Base-by-base conservation (phyloP, 2,888 invertebrate species). In the Tetheella fluctuosa region DNA sequence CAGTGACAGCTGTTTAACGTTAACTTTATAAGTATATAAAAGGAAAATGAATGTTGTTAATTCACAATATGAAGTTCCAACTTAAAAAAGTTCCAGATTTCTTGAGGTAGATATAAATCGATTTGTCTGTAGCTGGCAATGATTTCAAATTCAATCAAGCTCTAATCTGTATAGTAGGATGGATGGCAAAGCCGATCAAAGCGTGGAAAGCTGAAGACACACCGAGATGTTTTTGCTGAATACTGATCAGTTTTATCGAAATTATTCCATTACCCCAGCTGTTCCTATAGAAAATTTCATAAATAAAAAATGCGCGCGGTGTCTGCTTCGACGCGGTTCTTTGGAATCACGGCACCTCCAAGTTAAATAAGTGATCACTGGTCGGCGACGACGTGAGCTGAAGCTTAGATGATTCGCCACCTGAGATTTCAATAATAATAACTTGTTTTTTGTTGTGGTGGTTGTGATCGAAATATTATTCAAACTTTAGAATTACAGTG, bases 351-450 rank as follows among this genome's bases (percentile, higher is more conserved):
- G 83, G 83, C 83, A 83, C 80, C 84, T 82, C 79, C 76, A 84
- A 89, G 91, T 89, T 91, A 91, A 91, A 92, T 91, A 92, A 91
- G 89, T 90, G 90, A 92, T 91, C 90, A 90, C 89, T 86, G 87
- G 85, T 79, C 83, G 83, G 63, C 71, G 79, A 68, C 62, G 78
- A 90, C 91, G 92, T 90, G 91, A 86, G 72, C 71, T 71, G 91
- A 78, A 83, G 76, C 67, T 68, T 61, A 75, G 85, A 83, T 79
- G 61, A 74, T 70, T 76, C 74, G 71, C 77, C 83, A 84, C 80
- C 84, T 80, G 82, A 76, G 74, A 70, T 79, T 76, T 77, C 76
- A 64, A 76, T 76, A 71, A 73, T 77, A 77, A 70, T 56, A 57
- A 54, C 42, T 54, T 61, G 53, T 23, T 60, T 55, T 57, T 54